A percentile compares a stretch with the other conserved stretches of the same genome.
Conservation (phyloP, 2,888 invertebrate genomes). For the Clostera curtula region DNA sequence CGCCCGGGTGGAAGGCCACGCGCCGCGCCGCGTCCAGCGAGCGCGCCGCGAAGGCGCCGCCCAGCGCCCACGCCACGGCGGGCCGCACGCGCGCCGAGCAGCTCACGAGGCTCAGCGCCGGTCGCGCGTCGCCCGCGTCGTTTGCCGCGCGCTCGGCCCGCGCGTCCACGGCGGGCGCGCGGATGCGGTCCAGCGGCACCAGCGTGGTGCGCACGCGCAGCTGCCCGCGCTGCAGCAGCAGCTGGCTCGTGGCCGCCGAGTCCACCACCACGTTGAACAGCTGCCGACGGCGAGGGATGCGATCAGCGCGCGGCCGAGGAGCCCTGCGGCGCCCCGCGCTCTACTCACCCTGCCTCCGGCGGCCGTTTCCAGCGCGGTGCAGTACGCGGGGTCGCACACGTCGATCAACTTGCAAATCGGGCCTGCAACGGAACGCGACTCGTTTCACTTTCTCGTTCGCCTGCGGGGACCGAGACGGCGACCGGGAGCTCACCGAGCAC, state of each 20-base stretch:
- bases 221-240: constrained; percentile 87
- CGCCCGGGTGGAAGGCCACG: constrained; percentile 84
- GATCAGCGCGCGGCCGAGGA: neutral
- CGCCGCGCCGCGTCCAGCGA: constrained; percentile 87
- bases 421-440: constrained; percentile 73
- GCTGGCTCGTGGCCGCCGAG: constrained; percentile 87
- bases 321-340: neutral
- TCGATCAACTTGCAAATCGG: constrained; percentile 86
- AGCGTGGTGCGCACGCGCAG: constrained; percentile 41
- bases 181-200: neutral
- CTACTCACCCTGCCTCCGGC: constrained; percentile 86
- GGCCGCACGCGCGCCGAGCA: constrained; percentile 78
- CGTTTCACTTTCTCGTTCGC: too few relatives aligned
- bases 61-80: constrained; percentile 94
- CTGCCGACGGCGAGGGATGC: constrained; percentile 52
- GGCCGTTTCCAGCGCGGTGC: constrained; percentile 88
- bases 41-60: constrained; percentile 87
- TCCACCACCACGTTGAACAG: constrained; percentile 94
- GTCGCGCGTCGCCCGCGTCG: constrained; percentile 86
- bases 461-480: too few relatives aligned
- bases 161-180: neutral
- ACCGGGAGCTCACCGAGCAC: constrained; percentile 35
- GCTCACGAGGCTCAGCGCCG: constrained; percentile 86
- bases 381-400: constrained; percentile 80
- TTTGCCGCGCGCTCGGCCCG: neutral